Evolutionary conservation across 2,113 vertebrate genomes (phyloP), one percentile per base, ranked within the genome.

Genomic region (Macquaria ambigua): DNA sequence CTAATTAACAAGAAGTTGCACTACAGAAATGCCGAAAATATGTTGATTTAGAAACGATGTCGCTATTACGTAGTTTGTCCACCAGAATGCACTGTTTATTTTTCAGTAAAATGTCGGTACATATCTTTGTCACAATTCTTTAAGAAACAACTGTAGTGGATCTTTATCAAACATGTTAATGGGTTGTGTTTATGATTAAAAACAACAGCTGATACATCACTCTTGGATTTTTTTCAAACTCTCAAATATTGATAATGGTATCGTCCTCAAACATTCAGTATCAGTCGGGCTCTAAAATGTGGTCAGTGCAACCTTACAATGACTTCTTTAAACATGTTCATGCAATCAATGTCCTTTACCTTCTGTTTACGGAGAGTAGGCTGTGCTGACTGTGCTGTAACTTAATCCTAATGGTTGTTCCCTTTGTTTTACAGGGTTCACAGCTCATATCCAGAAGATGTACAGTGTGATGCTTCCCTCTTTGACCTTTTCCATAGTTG

Each of bases 401-500:
- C 12, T 48, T 46, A 37, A 74, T 39, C 56, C 15, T 15, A 79
- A 89, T 37, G 0, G 16, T 6, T 82, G 41, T 80, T 84, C 55
- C 12, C 3, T 74, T 86, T 91, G 25, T 90, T 91, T 89, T 69
- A 53, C 93, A 94, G 93, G 82, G 61, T 72, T 21, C 48, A 21
- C 71, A 5, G 48, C 62, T 76, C 67, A 5, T 41, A 48, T 79
- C 82, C 73, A 56, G 77, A 74, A 70, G 84, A 53, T 68, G 73
- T 48, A 34, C 70, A 61, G 64, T 25, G 53, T 68, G 71, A 82
- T 3, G 52, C 56, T 86, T 83, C 71, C 31, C 41, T 31, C 59
- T 31, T 43, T 82, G 48, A 86, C 34, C 37, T 14, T 73, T 78
- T 41, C 25, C 15, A 46, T 37, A n/a, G n/a, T 9, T 69, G n/a